Percentiles rank a stretch among this genome's conserved stretches.
These are phyloP conservation scores for Apis dorsata DNA, from an alignment of 1,140 invertebrate genomes.

Conservation along the genomic window DNA sequence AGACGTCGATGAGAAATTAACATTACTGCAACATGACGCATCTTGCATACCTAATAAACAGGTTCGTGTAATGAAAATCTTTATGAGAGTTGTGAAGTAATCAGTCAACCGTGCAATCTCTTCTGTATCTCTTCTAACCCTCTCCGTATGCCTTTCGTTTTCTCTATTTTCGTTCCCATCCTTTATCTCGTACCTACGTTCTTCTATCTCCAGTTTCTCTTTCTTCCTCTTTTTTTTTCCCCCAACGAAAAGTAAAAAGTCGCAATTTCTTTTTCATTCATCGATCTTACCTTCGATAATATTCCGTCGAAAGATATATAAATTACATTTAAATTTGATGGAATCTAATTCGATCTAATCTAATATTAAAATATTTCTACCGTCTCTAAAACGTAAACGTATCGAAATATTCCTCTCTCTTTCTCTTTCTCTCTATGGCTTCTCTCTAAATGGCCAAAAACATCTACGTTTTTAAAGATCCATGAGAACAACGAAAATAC, in stretches of 20 bases:
- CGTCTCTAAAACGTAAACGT: too few species aligned
- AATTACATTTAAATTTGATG: too few species aligned
- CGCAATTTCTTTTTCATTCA: background rate
- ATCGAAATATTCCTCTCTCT: too few species aligned
- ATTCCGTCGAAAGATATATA: too few species aligned
- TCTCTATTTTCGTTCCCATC: background rate
- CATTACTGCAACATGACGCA: constrained; percentile 33
- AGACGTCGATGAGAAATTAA: constrained; percentile 44
- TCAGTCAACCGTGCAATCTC: constrained; percentile 36
- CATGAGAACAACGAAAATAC: background rate
- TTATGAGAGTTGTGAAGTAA: constrained; percentile 40
- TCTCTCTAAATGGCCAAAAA: background rate
- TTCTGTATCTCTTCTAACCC: background rate
- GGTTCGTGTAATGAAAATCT: constrained; percentile 52
- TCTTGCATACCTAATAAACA: constrained; percentile 51
- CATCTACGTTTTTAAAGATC: background rate
- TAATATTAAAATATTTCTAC: too few species aligned
- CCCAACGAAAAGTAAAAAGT: background rate
- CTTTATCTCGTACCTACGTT: background rate
- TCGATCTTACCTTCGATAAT: background rate
- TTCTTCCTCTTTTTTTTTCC: background rate
- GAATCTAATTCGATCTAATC: too few species aligned
- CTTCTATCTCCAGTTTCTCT: background rate
- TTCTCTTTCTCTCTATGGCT: too few species aligned
- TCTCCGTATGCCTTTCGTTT: background rate